These are phyloP conservation scores for Himalopsyche japonica DNA, from an alignment of 2,888 invertebrate species.

Conservation along the genomic window DNA sequence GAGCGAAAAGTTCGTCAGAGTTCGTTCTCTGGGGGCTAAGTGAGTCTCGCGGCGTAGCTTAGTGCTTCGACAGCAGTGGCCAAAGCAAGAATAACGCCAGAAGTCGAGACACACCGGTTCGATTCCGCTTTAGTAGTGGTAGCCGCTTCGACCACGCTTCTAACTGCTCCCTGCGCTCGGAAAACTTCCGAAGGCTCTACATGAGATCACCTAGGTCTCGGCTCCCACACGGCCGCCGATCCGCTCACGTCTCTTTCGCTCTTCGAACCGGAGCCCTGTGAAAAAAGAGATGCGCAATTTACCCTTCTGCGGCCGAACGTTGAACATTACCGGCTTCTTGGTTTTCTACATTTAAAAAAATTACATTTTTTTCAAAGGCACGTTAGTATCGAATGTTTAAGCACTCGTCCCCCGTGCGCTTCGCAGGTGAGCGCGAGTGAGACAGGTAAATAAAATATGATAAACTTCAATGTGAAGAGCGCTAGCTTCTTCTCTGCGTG, in stretches of 20 bases:
- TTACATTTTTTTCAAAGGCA: conserved; percentile 26
- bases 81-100: conserved; percentile 65
- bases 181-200: conserved; percentile 40
- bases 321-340: conserved; percentile 35
- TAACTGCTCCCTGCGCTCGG: conserved; percentile 40
- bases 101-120: conserved; percentile 54
- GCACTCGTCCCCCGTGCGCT: conserved; percentile 3
- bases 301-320: background rate
- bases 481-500: conserved; percentile 39
- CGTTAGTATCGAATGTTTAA: background rate
- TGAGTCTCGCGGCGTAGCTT: conserved; percentile 51
- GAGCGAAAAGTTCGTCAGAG: conserved; percentile 63
- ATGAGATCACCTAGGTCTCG: conserved; percentile 39
- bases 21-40: conserved; percentile 44
- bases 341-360: conserved; percentile 36
- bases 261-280: background rate
- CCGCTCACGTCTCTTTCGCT: conserved; percentile 7
- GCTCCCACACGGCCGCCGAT: conserved; percentile 20
- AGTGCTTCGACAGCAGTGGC: conserved; percentile 62
- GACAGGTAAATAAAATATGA: background rate
- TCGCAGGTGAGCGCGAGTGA: background rate
- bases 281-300: conserved; percentile 13
- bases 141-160: conserved; percentile 31
- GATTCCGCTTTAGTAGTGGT: conserved; percentile 43
- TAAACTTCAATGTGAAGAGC: conserved; percentile 10